A percentile compares a stretch with the other conserved stretches of the same genome.
Evolutionary conservation across 2,113 vertebrate genomes (phyloP).

Genomic region (Oncorhynchus gorbuscha): DNA sequence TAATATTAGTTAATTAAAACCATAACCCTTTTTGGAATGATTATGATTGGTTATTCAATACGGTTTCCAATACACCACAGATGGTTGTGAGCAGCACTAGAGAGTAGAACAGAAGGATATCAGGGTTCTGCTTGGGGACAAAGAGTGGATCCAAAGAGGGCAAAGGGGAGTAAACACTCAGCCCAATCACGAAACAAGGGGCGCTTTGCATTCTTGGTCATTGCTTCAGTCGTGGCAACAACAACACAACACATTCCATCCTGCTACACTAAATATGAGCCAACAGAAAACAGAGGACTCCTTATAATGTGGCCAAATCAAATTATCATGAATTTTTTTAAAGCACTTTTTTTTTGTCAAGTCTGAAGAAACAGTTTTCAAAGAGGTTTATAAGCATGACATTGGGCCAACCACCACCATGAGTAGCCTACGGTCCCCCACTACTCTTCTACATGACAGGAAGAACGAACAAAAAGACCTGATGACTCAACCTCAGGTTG

Average conservation of each 20-base stretch:
- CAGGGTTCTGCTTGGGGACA: background rate
- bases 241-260: background rate
- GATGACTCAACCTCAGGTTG: background rate
- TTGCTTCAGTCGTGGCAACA: background rate
- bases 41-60: too few relatives aligned
- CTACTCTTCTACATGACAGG: conserved; percentile 22
- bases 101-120: background rate
- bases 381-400: background rate
- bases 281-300: background rate
- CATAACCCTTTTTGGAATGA: too few relatives aligned
- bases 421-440: background rate
- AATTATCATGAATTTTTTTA: background rate
- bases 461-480: conserved; percentile 15
- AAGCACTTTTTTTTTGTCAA: background rate
- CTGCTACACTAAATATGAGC: background rate
- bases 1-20: too few relatives aligned
- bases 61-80: too few relatives aligned
- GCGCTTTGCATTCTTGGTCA: background rate
- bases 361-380: background rate
- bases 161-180: background rate
- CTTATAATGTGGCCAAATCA: background rate
- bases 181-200: too few relatives aligned
- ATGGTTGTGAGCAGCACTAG: background rate
- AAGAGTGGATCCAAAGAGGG: background rate
- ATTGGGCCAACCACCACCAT: background rate